A percentile compares a stretch with the other conserved stretches of the same genome.
Conservation (phyloP, 2,113 vertebrate species). For the Sceloporus tristichus region DNA sequence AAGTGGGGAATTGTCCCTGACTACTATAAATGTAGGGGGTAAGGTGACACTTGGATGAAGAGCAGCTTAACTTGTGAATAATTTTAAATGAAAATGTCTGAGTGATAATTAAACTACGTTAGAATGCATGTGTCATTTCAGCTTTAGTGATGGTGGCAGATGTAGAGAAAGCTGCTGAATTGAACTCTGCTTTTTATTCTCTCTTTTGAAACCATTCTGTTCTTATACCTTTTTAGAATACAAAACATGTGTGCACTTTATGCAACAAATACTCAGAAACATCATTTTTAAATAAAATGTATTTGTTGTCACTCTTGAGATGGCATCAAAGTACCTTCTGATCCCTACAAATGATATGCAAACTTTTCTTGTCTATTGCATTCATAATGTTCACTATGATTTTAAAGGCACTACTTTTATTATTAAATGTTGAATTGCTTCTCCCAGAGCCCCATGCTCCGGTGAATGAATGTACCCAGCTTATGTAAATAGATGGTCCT, state of each 20-base stretch:
- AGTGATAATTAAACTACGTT: conserved; percentile 10
- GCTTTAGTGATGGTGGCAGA: neutral
- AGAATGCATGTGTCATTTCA: neutral
- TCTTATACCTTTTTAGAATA: conserved; percentile 26
- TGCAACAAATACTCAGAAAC: conserved; percentile 23
- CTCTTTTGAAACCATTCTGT: conserved; percentile 22
- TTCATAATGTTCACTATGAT: conserved; percentile 38
- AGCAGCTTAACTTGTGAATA: neutral
- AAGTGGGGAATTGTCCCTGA: neutral
- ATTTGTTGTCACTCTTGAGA: conserved; percentile 13
- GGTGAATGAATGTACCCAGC: conserved; percentile 28
- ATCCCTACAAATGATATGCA: conserved; percentile 47
- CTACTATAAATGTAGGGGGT: neutral
- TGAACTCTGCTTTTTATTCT: neutral
- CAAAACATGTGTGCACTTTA: conserved; percentile 27
- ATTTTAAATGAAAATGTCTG: neutral
- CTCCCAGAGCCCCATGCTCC: conserved; percentile 54
- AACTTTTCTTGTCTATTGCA: conserved; percentile 50
- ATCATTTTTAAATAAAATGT: conserved; percentile 27
- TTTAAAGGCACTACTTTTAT: conserved; percentile 52
- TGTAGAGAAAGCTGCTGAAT: conserved; percentile 16
- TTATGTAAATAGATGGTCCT: conserved; percentile 21
- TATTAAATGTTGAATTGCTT: conserved; percentile 45
- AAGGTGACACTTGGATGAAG: neutral
- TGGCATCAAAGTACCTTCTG: conserved; percentile 38